These are phyloP conservation scores for Leucoraja erinaceus DNA, from an alignment of 2,113 vertebrate species.

Conservation along the genomic window DNA sequence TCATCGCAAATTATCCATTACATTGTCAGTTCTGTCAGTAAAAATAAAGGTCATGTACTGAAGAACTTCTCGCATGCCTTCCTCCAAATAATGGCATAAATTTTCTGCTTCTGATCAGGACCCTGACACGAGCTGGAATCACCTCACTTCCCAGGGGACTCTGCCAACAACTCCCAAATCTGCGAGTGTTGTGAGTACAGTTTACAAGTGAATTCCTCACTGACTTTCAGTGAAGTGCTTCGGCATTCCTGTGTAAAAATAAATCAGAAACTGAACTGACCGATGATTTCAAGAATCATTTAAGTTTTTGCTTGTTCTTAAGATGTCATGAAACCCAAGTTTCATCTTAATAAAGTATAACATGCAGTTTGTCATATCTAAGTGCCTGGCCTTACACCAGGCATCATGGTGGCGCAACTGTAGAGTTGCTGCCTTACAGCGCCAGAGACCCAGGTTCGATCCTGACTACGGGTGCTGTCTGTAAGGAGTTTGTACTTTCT, in stretches of 20 bases:
- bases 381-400: not conserved
- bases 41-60: conserved; percentile 46
- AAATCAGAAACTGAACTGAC: not conserved
- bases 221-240: not conserved
- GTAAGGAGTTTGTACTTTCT: too few relatives aligned
- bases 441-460: too few relatives aligned
- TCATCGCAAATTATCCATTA: conserved; percentile 38
- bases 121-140: conserved; percentile 78
- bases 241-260: not conserved
- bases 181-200: conserved; percentile 81
- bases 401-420: too few relatives aligned
- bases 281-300: not conserved
- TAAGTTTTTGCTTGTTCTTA: not conserved
- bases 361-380: not conserved
- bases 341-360: not conserved
- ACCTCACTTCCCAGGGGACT: conserved; percentile 72
- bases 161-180: conserved; percentile 82
- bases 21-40: conserved; percentile 40
- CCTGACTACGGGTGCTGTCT: too few relatives aligned
- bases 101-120: conserved; percentile 56
- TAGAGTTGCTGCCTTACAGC: too few relatives aligned
- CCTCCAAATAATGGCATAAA: conserved; percentile 39
- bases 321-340: not conserved
- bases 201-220: not conserved
- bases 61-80: conserved; percentile 43